Base-by-base conservation (phyloP, 2,797 vertebrate genomes). In the Prunella strophiata region DNA sequence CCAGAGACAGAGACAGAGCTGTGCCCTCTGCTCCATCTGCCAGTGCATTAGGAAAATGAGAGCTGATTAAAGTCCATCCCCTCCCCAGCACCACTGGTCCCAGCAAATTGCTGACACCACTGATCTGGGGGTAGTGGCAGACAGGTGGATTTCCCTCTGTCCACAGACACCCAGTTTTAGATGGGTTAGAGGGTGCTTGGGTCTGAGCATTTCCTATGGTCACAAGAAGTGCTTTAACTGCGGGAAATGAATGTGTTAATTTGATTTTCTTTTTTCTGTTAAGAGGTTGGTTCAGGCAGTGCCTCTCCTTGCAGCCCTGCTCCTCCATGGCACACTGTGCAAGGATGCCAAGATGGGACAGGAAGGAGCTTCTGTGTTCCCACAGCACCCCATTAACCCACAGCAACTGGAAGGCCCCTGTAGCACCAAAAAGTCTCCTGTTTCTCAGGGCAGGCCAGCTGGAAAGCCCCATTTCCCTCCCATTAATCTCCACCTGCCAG, bases 11-110 rank as follows among this genome's bases (percentile, higher is more conserved):
- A 57, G 61, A 80, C 11, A 50, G 32, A 27, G 48, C 40, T 0
- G 0, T 29, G 16, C 8, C 34, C 62, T 68, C 50, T 5, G 1
- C 85, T 67, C 89, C 59, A 61, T 78, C 91, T 88, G 91, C 61
- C 63, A 66, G 63, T n/a, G 85, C 63, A 40, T 83, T 97, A 94
- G 50, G 91, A 12, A 68, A 77, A 71, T 8, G 59, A 96, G 96
- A 97, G 92, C 91, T 6, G 94, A 96, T 97, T 96, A 96, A 89
- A 74, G 70, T n/a, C 91, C 30, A 2, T 73, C 89, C 83, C 30
- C 32, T 29, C 14, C 16, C 11, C 7, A 91, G 57, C 61, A 74
- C 65, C 48, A 55, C 6, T 91, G 84, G 63, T 82, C 78, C 11
- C 32, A 75, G 50, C 30, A 43, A 55, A 71, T 30, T 74, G 40